phyloP scores from a whole-genome alignment of 2,113 vertebrate genomes.

The Eudorcas thomsonii region DNA sequence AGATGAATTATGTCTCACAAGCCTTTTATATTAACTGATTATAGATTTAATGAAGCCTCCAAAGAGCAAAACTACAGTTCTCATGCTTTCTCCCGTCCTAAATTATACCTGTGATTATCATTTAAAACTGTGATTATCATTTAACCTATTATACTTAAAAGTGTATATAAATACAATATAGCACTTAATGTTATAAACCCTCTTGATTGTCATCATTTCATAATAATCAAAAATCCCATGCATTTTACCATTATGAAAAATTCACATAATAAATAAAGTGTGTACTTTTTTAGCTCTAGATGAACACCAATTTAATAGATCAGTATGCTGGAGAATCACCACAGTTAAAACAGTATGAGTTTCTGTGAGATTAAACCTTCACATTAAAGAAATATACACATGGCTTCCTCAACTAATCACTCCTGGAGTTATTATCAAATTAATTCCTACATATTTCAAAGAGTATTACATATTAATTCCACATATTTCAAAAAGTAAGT shows the following conservation, averaged over 20 bases:
- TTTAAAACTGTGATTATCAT: slow-evolving; percentile 12
- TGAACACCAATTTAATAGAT: slow-evolving; percentile 26
- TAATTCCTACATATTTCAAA: slow-evolving; percentile 34
- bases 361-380: neutral
- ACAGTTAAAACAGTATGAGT: neutral
- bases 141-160: slow-evolving; percentile 47
- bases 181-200: neutral
- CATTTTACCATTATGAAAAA: slow-evolving; percentile 37
- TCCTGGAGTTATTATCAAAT: slow-evolving; percentile 14
- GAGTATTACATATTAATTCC: neutral
- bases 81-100: neutral
- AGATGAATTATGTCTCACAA: slow-evolving; percentile 29
- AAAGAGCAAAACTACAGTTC: neutral
- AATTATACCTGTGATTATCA: neutral
- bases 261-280: neutral
- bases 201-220: neutral
- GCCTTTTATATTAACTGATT: neutral
- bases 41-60: neutral
- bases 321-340: neutral
- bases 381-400: neutral
- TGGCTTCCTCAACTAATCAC: neutral
- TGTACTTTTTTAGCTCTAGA: neutral
- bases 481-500: slow-evolving; percentile 28
- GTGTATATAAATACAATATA: neutral
- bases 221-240: neutral